These are phyloP conservation scores for human (Homo sapiens) DNA, from an alignment of 2,113 vertebrate species.

Conservation along the genomic window DNA sequence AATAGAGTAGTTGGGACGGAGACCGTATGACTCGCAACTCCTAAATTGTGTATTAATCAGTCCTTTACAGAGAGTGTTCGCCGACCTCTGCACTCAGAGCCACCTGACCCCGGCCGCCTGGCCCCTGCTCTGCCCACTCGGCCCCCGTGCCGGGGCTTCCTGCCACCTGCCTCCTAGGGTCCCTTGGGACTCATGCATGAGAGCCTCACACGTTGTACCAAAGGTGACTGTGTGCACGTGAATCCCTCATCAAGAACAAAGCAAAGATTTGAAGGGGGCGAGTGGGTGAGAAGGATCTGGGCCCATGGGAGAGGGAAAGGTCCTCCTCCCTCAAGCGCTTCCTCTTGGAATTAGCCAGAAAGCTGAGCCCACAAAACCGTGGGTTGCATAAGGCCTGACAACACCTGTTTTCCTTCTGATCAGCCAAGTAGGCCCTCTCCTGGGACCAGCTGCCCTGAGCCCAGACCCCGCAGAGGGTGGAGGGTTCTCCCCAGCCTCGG, in stretches of 20 bases:
- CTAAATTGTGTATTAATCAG: accelerated
- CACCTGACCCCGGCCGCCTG: accelerated
- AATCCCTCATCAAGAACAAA: no score
- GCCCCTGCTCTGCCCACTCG: neutral
- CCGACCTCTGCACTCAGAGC: accelerated
- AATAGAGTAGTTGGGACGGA: accelerated
- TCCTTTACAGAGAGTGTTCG: neutral
- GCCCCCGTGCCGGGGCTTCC: accelerated
- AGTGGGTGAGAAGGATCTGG: accelerated
- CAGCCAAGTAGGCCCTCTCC: neutral
- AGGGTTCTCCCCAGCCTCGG: neutral
- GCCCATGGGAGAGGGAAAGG: accelerated
- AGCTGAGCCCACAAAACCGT: neutral
- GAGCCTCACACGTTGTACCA: accelerated
- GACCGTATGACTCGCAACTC: accelerated
- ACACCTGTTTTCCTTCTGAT: neutral
- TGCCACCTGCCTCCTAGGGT: neutral
- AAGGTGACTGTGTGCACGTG: neutral
- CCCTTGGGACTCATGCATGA: neutral
- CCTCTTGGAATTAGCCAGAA: neutral
- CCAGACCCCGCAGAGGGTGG: neutral
- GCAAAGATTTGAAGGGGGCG: accelerated
- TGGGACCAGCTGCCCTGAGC: neutral
- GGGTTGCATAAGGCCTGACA: neutral
- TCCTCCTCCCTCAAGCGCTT: neutral